Evolutionary conservation across 1,140 invertebrate genomes (phyloP).

Genomic region (Brachionus angularis): DNA sequence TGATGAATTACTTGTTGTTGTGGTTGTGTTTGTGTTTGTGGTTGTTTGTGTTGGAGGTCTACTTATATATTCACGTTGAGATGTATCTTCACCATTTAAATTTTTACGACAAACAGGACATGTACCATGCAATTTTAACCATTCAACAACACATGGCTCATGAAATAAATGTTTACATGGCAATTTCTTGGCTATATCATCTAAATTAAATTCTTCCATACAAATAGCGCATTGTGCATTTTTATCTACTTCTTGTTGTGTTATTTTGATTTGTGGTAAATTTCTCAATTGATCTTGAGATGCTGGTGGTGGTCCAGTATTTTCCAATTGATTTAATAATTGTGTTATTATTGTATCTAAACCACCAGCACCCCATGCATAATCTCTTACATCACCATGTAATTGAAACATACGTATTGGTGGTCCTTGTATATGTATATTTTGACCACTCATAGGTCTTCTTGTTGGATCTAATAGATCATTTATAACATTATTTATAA

Average conservation of each 20-base stretch:
- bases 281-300: constrained; percentile 77
- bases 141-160: constrained; percentile 82
- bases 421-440: constrained; percentile 21
- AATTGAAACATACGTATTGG: constrained; percentile 36
- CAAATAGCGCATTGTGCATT: constrained; percentile 86
- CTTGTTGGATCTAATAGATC: constrained; percentile 28
- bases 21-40: no score
- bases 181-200: constrained; percentile 77
- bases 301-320: constrained; percentile 78
- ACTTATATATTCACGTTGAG: constrained; percentile 36
- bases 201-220: constrained; percentile 83
- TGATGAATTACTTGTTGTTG: no score
- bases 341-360: constrained; percentile 37
- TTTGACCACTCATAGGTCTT: neutral
- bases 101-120: constrained; percentile 88
- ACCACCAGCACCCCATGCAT: constrained; percentile 28
- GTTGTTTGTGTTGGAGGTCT: neutral
- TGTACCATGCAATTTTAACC: constrained; percentile 89
- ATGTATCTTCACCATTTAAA: constrained; percentile 58
- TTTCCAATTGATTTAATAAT: constrained; percentile 35
- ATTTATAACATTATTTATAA: constrained; percentile 38
- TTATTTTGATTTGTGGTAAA: constrained; percentile 73
- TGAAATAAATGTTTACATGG: constrained; percentile 89
- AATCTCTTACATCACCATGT: constrained; percentile 39
- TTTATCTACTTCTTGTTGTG: constrained; percentile 73